Conservation (phyloP, 2,113 vertebrate genomes). For the Zosterops borbonicus region DNA sequence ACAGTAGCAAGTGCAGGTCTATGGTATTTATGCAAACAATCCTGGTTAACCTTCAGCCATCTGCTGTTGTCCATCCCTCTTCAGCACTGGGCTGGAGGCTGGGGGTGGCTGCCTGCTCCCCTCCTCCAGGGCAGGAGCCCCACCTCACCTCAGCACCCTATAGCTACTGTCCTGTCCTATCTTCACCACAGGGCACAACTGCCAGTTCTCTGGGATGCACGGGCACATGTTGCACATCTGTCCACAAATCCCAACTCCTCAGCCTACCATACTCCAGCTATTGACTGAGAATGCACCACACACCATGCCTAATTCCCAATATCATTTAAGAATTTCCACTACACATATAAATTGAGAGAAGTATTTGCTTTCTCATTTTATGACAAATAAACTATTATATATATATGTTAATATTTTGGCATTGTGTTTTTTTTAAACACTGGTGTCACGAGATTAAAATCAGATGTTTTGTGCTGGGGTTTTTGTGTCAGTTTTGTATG, state of each 20-base stretch:
- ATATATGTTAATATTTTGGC: background rate
- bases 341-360: background rate
- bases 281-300: background rate
- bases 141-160: fast-evolving
- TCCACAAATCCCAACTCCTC: background rate
- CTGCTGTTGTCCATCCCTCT: fast-evolving
- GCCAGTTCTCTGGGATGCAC: background rate
- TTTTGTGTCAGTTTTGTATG: background rate
- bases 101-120: background rate
- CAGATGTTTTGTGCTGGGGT: background rate
- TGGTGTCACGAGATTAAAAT: background rate
- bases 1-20: background rate
- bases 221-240: background rate
- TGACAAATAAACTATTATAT: background rate
- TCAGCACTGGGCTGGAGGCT: background rate
- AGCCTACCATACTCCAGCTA: fast-evolving
- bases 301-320: background rate
- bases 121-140: background rate
- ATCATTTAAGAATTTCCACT: background rate
- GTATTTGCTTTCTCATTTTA: background rate
- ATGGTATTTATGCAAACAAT: background rate
- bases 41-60: background rate
- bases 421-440: background rate
- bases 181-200: fast-evolving
- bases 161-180: background rate